Percentiles rank a stretch among this genome's conserved stretches.
These are phyloP conservation scores for Pomatostomus ruficeps DNA, from an alignment of 2,113 vertebrate genomes.

Conservation along the genomic window DNA sequence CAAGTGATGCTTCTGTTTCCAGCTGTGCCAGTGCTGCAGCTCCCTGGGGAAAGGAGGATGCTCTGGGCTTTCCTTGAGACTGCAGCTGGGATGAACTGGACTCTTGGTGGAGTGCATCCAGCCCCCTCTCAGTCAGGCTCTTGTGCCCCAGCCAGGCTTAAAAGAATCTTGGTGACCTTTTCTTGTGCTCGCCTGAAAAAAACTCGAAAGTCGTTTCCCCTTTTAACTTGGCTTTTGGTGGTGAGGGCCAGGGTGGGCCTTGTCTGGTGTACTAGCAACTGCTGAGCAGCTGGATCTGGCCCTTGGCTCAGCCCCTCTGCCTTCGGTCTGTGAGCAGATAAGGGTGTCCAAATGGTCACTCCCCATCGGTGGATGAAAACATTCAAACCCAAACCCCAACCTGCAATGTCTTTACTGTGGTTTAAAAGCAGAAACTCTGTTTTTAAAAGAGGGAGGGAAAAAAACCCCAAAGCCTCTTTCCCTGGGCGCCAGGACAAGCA, in stretches of 20 bases:
- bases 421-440: neutral
- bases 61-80: neutral
- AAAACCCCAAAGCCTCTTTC: neutral
- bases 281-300: neutral
- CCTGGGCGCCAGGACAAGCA: neutral
- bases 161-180: too few relatives aligned
- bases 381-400: neutral
- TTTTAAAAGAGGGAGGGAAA: neutral
- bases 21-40: neutral
- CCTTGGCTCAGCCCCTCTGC: too few relatives aligned
- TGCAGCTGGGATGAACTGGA: neutral
- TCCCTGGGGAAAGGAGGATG: neutral
- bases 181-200: neutral
- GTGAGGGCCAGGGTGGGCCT: fast-evolving
- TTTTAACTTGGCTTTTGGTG: neutral
- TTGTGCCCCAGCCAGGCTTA: neutral
- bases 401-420: too few relatives aligned
- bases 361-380: neutral
- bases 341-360: neutral
- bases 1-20: neutral
- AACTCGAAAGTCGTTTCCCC: neutral
- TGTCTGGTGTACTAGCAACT: too few relatives aligned
- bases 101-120: neutral
- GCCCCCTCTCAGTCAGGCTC: neutral
- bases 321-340: neutral